Evolutionary conservation across 2,113 vertebrate genomes (phyloP).

Genomic region (Lamprotornis superbus): DNA sequence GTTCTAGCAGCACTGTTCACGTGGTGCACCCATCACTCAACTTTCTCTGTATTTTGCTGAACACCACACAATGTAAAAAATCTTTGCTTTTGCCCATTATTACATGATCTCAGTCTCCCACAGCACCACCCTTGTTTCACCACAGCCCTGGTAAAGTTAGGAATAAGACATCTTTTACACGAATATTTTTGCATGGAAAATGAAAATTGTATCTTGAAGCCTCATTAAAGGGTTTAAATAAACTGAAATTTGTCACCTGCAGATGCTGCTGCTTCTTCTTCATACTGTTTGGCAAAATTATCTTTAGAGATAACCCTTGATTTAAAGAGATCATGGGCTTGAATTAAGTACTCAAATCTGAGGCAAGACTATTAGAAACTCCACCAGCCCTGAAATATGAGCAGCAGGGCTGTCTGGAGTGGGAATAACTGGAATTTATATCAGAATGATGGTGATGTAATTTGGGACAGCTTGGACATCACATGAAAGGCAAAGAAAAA

Average conservation of each 20-base stretch:
- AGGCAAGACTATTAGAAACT: background rate
- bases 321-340: background rate
- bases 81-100: background rate
- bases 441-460: conserved; percentile 39
- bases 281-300: background rate
- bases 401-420: background rate
- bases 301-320: background rate
- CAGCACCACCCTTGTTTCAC: background rate
- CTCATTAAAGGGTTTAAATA: background rate
- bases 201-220: background rate
- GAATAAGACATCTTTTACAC: background rate
- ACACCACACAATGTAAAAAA: background rate
- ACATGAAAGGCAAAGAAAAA: conserved; percentile 15
- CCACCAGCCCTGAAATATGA: background rate
- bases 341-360: background rate
- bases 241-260: background rate
- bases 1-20: background rate
- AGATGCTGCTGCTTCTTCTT: background rate
- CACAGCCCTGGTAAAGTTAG: background rate
- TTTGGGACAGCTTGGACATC: conserved; percentile 55
- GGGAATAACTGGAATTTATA: conserved; percentile 29
- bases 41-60: background rate
- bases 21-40: background rate
- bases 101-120: fast-evolving
- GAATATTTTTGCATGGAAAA: background rate